A percentile compares a stretch with the other conserved stretches of the same genome.
Evolutionary conservation across 2,888 invertebrate genomes (phyloP).

Genomic region (Conus canariensis): DNA sequence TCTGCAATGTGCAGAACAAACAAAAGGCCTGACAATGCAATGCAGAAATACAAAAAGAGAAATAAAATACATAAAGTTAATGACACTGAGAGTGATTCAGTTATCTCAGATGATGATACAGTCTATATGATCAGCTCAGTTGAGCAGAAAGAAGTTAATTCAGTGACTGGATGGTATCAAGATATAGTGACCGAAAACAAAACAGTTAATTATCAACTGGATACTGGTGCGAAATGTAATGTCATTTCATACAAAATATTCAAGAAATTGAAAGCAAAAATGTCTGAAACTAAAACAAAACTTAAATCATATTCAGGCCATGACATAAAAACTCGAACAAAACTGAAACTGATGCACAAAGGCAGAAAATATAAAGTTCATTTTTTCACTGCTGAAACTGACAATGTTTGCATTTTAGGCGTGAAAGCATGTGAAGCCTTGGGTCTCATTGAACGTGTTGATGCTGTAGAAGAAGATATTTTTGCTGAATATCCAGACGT

Average conservation of each 20-base stretch:
- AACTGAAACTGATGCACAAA: not conserved
- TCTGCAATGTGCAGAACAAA: too few species aligned
- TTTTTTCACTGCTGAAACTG: not conserved
- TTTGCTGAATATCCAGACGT: not conserved
- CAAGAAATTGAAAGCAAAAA: not conserved
- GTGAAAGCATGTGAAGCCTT: not conserved
- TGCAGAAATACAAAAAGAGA: too few species aligned
- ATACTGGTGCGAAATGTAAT: not conserved
- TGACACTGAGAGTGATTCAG: too few species aligned
- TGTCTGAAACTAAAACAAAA: not conserved
- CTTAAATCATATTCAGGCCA: not conserved
- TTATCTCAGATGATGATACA: too few species aligned
- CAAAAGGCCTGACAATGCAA: too few species aligned
- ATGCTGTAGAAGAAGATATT: not conserved
- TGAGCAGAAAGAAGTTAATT: not conserved
- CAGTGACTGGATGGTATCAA: not conserved
- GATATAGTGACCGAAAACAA: not conserved
- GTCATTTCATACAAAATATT: not conserved
- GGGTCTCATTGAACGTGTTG: not conserved
- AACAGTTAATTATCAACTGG: not conserved
- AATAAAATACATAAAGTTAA: too few species aligned
- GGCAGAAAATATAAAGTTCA: not conserved
- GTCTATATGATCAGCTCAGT: not conserved
- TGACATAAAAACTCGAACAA: not conserved
- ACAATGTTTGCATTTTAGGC: not conserved